phyloP scores from a whole-genome alignment of 2,113 vertebrate genomes.

The Poecile atricapillus region DNA sequence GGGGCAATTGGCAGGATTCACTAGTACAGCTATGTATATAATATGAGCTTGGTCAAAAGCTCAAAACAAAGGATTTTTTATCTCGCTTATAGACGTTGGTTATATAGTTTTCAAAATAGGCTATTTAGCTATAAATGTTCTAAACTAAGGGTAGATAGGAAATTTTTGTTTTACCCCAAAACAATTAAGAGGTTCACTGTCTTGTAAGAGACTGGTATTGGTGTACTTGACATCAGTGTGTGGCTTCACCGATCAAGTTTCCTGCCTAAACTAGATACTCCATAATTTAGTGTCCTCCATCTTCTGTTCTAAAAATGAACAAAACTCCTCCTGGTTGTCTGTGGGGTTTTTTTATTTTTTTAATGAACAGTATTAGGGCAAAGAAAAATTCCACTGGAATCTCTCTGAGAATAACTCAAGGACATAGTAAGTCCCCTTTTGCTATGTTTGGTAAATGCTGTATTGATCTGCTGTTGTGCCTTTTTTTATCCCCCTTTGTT shows the following conservation, averaged over 20 bases:
- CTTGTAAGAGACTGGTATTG: background rate
- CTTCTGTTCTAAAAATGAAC: background rate
- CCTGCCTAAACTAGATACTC: background rate
- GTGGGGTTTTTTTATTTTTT: too few relatives aligned
- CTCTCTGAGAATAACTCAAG: background rate
- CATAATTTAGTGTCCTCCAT: background rate
- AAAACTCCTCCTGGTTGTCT: background rate
- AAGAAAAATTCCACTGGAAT: background rate
- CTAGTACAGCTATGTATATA: background rate
- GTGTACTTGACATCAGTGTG: accelerated
- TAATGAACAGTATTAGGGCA: background rate
- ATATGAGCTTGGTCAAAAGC: background rate
- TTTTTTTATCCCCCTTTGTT: accelerated
- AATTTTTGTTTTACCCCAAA: background rate
- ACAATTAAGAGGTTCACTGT: background rate
- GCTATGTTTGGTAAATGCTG: background rate
- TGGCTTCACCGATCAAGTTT: background rate
- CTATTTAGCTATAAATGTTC: accelerated
- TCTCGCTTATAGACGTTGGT: background rate
- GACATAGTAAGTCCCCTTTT: background rate
- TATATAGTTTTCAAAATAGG: background rate
- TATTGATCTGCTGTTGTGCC: background rate
- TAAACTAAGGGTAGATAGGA: background rate
- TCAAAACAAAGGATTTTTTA: background rate
- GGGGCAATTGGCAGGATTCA: accelerated